Evolutionary conservation across 64 coral and sea anemone genomes (phyloP).

Genomic region (Stichodactyla mertensii): DNA sequence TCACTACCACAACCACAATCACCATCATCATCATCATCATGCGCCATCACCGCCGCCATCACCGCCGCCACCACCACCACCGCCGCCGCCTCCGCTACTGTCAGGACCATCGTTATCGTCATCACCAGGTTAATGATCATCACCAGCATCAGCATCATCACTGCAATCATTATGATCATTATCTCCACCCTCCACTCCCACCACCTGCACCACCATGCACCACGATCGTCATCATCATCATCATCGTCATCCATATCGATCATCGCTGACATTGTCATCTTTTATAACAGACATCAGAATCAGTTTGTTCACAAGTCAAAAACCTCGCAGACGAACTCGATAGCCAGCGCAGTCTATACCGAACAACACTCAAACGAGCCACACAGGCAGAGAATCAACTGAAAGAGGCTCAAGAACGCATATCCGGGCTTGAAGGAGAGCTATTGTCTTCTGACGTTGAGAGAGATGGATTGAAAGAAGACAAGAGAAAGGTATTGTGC

Average conservation of each 20-base stretch:
- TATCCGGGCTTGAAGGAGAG: slow-evolving; percentile 82
- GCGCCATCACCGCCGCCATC: background rate
- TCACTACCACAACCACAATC: background rate
- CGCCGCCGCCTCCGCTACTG: background rate
- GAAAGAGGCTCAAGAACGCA: slow-evolving; percentile 74
- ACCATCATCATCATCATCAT: background rate
- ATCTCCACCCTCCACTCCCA: background rate
- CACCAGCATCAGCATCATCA: background rate
- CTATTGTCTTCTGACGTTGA: slow-evolving; percentile 92
- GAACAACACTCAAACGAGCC: slow-evolving; percentile 89
- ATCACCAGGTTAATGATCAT: background rate
- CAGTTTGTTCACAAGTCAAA: slow-evolving; percentile 52
- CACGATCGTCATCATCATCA: background rate
- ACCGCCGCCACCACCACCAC: background rate
- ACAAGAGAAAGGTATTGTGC: slow-evolving; percentile 71
- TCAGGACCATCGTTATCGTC: background rate
- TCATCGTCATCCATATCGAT: background rate
- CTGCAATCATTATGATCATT: background rate
- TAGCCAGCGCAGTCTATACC: slow-evolving; percentile 74
- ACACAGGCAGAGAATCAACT: slow-evolving; percentile 78
- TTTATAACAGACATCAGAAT: slow-evolving; percentile 67
- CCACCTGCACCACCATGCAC: background rate
- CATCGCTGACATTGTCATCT: background rate
- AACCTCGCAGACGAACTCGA: slow-evolving; percentile 89
- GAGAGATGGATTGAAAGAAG: slow-evolving; percentile 81